phyloP scores from a whole-genome alignment of 2,113 vertebrate genomes.

The Beaufortia kweichowensis region DNA sequence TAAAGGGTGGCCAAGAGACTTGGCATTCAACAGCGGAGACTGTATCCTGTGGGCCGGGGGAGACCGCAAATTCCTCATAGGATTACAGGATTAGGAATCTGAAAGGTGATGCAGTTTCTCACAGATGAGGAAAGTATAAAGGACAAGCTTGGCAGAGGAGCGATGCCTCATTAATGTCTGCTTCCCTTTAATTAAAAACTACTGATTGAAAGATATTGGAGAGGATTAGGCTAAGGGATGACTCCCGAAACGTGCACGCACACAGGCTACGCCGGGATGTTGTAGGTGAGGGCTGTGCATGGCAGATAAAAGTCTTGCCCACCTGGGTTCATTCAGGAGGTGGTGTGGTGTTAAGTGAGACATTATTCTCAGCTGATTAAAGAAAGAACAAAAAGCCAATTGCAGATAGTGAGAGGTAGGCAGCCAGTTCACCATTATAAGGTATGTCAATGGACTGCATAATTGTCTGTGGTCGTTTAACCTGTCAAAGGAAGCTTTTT shows the following conservation, averaged over 20 bases:
- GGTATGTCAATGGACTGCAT: slow-evolving; percentile 3
- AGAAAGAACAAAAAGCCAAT: slow-evolving; percentile 26
- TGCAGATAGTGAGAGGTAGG: slow-evolving; percentile 30
- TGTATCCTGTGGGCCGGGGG: slow-evolving; percentile 72
- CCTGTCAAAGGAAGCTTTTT: slow-evolving; percentile 14
- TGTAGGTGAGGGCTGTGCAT: slow-evolving; percentile 49
- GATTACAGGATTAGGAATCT: slow-evolving; percentile 86
- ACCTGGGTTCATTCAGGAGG: slow-evolving; percentile 46
- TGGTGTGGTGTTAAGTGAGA: slow-evolving; percentile 55
- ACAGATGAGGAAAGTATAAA: slow-evolving; percentile 72
- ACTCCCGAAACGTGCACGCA: slow-evolving; percentile 41
- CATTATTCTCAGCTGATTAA: slow-evolving; percentile 57
- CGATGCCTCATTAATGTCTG: slow-evolving; percentile 69
- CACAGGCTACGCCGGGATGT: slow-evolving; percentile 47
- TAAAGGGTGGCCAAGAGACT: slow-evolving; percentile 61
- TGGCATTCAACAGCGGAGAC: slow-evolving; percentile 66
- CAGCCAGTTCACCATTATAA: slow-evolving; percentile 25
- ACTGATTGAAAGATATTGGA: slow-evolving; percentile 87
- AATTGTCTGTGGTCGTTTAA: slow-evolving; percentile 40
- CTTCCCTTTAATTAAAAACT: slow-evolving; percentile 83
- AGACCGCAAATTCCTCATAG: slow-evolving; percentile 81
- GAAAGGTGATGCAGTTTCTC: slow-evolving; percentile 85
- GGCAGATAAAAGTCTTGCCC: slow-evolving; percentile 57
- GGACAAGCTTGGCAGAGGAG: slow-evolving; percentile 68
- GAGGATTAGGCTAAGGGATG: slow-evolving; percentile 78